A percentile compares a stretch with the other conserved stretches of the same genome.
Evolutionary conservation across 2,797 vertebrate species (phyloP).

Genomic region (Malurus splendens): DNA sequence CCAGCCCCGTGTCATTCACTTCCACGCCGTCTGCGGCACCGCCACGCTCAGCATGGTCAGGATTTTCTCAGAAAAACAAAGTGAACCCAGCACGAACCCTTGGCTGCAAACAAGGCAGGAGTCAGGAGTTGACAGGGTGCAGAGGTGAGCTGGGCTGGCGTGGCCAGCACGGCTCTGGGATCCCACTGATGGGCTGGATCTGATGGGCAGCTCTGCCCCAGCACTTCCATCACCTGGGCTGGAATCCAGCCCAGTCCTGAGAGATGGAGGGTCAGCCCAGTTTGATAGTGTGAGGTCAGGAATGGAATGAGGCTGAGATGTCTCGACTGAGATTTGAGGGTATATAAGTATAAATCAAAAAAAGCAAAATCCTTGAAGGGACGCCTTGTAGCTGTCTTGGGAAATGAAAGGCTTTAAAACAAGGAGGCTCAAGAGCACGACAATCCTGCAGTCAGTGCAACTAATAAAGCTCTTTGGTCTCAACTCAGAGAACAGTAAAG

Average conservation of each 20-base stretch:
- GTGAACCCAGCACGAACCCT: neutral
- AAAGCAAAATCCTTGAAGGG: conserved; percentile 73
- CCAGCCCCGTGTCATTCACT: conserved; percentile 28
- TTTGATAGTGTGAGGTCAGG: conserved; percentile 70
- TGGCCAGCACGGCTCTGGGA: neutral
- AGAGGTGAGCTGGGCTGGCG: conserved; percentile 45
- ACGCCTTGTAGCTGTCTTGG: conserved; percentile 62
- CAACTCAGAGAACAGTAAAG: neutral
- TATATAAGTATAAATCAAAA: conserved; percentile 75
- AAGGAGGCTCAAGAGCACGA: conserved; percentile 24
- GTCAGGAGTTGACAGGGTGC: conserved; percentile 68
- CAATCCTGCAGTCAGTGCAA: neutral
- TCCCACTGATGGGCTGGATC: conserved; percentile 59
- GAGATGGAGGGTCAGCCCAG: conserved; percentile 64
- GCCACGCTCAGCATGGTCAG: conserved; percentile 21
- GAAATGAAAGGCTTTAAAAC: conserved; percentile 72
- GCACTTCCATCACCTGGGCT: conserved; percentile 61
- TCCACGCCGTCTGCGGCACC: conserved; percentile 52
- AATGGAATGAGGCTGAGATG: conserved; percentile 66
- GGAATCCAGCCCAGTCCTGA: conserved; percentile 65
- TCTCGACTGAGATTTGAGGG: conserved; percentile 60
- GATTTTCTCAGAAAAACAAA: conserved; percentile 43
- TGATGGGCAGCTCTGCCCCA: conserved; percentile 63
- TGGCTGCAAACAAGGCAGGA: neutral
- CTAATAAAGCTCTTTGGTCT: conserved; percentile 14